These are phyloP conservation scores for Equus quagga DNA, from an alignment of 2,113 vertebrate genomes.

Conservation along the genomic window DNA sequence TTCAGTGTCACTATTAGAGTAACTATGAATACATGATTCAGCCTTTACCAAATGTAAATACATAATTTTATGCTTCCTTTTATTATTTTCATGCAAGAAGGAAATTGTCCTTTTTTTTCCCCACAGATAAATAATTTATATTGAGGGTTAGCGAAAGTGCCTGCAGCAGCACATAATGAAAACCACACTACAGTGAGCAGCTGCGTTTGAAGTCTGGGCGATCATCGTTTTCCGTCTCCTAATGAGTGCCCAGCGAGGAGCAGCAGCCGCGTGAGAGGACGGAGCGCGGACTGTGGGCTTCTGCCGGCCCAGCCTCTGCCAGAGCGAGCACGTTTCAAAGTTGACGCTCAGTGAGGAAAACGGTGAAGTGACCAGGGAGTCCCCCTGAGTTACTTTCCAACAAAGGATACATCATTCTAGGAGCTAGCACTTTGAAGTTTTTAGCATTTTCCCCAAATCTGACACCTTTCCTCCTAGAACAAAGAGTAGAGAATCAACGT, in stretches of 20 bases:
- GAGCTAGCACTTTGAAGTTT: background rate
- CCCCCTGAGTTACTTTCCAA: background rate
- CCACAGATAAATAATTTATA: background rate
- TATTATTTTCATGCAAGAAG: slow-evolving; percentile 6
- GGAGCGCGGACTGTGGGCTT: too few relatives aligned
- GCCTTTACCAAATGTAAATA: background rate
- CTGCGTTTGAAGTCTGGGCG: background rate
- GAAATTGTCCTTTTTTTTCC: background rate
- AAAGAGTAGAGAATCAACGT: background rate
- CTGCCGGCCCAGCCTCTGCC: background rate
- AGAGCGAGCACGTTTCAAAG: background rate
- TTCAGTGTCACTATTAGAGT: background rate
- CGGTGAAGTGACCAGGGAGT: background rate
- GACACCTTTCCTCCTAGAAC: background rate
- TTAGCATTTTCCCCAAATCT: background rate
- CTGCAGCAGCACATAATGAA: background rate
- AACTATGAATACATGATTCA: background rate
- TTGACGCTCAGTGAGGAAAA: background rate
- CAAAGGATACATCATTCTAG: background rate
- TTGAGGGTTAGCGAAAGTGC: background rate
- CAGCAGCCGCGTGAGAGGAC: rapidly evolving
- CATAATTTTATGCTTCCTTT: background rate
- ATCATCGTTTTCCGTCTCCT: background rate
- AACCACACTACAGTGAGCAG: background rate
- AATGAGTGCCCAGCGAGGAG: background rate